phyloP scores from a whole-genome alignment of 2,888 invertebrate genomes.

The Anthophora plumipes region DNA sequence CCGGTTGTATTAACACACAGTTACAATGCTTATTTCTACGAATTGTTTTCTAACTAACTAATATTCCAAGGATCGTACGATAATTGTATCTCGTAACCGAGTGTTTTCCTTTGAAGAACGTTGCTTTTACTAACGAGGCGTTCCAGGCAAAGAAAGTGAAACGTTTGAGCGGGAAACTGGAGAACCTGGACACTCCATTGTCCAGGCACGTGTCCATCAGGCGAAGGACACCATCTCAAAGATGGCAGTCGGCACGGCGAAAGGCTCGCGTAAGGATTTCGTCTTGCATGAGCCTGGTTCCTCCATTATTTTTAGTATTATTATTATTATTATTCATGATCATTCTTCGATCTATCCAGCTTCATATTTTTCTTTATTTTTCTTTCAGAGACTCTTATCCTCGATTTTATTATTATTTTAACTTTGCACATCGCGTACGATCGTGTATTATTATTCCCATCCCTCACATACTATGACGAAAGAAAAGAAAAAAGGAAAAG shows the following conservation, averaged over 20 bases:
- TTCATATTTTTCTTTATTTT: background rate
- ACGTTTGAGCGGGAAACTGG: slow-evolving; percentile 80
- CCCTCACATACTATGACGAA: background rate
- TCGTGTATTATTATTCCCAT: background rate
- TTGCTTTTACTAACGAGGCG: slow-evolving; percentile 76
- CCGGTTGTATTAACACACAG: slow-evolving; percentile 33
- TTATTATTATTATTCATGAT: too few species aligned
- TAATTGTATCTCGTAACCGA: slow-evolving; percentile 15
- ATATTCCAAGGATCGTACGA: slow-evolving; percentile 15
- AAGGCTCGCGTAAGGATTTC: slow-evolving; percentile 83
- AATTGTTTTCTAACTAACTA: slow-evolving; percentile 4
- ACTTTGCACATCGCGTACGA: background rate
- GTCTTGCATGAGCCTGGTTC: slow-evolving; percentile 54
- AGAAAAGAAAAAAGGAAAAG: background rate
- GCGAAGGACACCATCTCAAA: slow-evolving; percentile 83
- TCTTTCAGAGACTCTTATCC: background rate
- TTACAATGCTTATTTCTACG: slow-evolving; percentile 14
- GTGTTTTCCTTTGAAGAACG: slow-evolving; percentile 16
- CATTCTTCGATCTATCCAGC: slow-evolving; percentile 11
- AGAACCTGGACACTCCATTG: slow-evolving; percentile 81
- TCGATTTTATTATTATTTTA: background rate
- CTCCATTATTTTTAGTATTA: background rate
- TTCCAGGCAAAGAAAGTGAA: slow-evolving; percentile 80
- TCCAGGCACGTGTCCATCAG: slow-evolving; percentile 82
- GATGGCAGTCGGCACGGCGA: slow-evolving; percentile 83